Evolutionary conservation across 2,113 vertebrate species (phyloP), one percentile per base, ranked within the genome.

Genomic region (Grallaria varia): DNA sequence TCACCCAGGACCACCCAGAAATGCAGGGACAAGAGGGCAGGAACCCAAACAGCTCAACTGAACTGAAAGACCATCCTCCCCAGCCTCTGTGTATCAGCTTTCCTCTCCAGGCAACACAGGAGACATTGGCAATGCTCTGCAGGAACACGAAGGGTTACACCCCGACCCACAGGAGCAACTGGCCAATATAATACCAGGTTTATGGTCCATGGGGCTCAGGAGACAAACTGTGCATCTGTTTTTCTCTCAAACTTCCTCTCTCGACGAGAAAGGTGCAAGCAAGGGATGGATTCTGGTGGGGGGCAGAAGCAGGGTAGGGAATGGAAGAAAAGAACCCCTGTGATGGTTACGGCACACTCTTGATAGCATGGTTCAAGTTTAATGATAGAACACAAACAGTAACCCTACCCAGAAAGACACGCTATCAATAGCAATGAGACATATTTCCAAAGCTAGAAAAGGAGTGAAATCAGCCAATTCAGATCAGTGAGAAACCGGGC

Each of bases 331-430:
- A 94, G 37, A 84, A 23, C 69, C 85, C 50, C 75, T 96, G 50
- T 63, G 69, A 37, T 63, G 89, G 37, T 63, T 45, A 23, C 28
- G 47, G 53, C 31, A 75, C 42, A 60, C 25, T 39, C 52, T 74
- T 94, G 75, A 92, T 1, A 91, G 76, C 35, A 59, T 18, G 24
- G 60, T 95, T 81, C 83, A 90, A 58, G 45, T 84, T 79, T 89
- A 91, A 91, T n/a, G 53, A 90, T 75, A 90, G 95, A 95, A 52
- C 28, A 95, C 45, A 86, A 68, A 82, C 50, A 45, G 77, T 39
- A 87, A 60, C 0, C 31, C 79, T 90, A 79, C 69, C 55, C 55
- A 89, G 56, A 92, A 88, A 87, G 58, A 82, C 39, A 74, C 42
- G 79, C 75, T 74, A 81, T 87, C 90, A 88, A 93, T 40, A 75